These are phyloP conservation scores for Paracentrotus lividus DNA, from an alignment of 53 echinoderm and acorn worm species.

Conservation along the genomic window DNA sequence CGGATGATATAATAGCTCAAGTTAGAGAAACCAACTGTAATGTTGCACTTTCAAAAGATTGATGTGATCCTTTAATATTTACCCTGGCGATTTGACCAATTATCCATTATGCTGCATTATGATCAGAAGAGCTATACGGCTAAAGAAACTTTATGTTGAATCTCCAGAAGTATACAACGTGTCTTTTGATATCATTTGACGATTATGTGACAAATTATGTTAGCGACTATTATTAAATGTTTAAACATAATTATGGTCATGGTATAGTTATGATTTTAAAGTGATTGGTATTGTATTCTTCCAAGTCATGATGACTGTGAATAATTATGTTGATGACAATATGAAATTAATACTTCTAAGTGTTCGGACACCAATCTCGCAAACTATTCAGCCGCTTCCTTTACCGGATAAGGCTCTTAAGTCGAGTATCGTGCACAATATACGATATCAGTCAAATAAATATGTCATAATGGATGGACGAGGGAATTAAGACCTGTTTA, in stretches of 20 bases:
- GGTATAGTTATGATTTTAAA: background rate
- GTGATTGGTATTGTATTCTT: background rate
- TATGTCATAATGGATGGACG: background rate
- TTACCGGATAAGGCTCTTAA: background rate
- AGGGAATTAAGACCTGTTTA: background rate
- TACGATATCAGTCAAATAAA: background rate
- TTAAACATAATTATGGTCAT: too few relatives aligned
- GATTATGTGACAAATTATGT: too few relatives aligned
- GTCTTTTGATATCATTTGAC: too few relatives aligned
- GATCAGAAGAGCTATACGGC: too few relatives aligned
- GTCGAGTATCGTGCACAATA: background rate
- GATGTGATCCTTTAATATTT: background rate
- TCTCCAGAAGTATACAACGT: too few relatives aligned
- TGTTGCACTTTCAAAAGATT: background rate
- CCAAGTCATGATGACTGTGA: background rate
- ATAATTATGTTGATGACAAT: background rate
- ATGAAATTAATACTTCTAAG: background rate
- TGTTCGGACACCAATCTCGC: background rate
- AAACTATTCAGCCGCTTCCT: background rate
- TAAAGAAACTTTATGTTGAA: too few relatives aligned
- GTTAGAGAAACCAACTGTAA: background rate
- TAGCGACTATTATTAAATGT: too few relatives aligned
- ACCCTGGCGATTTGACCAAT: too few relatives aligned
- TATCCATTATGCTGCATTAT: too few relatives aligned
- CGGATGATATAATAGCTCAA: background rate